Percentiles rank a stretch among this genome's conserved stretches.
These are phyloP conservation scores for Chiridota heheva DNA, from an alignment of 35 echinoderm and acorn worm species.

Conservation along the genomic window DNA sequence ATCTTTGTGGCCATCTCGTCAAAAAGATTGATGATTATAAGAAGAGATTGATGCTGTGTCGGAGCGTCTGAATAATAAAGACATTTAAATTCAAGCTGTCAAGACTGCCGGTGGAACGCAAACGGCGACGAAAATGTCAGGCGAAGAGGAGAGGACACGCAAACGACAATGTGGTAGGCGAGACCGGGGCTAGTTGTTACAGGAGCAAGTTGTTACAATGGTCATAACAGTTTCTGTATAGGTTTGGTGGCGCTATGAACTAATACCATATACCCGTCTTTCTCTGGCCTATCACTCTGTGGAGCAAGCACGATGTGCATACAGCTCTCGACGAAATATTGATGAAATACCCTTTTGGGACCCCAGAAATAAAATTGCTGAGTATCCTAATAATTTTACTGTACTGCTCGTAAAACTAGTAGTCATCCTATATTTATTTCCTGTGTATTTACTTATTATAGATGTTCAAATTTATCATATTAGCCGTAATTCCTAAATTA, in stretches of 20 bases:
- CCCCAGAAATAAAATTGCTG: background rate
- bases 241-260: background rate
- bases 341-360: background rate
- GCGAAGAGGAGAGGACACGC: background rate
- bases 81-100: too few relatives aligned
- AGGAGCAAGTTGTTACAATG: slow-evolving; percentile 20
- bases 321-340: background rate
- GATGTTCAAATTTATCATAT: background rate
- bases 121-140: too few relatives aligned
- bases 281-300: background rate
- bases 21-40: too few relatives aligned
- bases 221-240: background rate
- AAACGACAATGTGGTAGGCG: background rate
- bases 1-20: too few relatives aligned
- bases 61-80: too few relatives aligned
- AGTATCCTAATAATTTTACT: background rate
- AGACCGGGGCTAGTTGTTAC: slow-evolving; percentile 15
- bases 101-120: too few relatives aligned
- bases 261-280: background rate
- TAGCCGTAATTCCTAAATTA: background rate
- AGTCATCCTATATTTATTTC: background rate
- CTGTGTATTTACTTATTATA: background rate
- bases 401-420: background rate
- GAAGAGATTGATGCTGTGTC: too few relatives aligned
- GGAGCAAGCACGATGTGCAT: background rate